A percentile compares a stretch with the other conserved stretches of the same genome.
These are phyloP conservation scores for Pelodiscus sinensis DNA, from an alignment of 2,113 vertebrate genomes.

Conservation along the genomic window DNA sequence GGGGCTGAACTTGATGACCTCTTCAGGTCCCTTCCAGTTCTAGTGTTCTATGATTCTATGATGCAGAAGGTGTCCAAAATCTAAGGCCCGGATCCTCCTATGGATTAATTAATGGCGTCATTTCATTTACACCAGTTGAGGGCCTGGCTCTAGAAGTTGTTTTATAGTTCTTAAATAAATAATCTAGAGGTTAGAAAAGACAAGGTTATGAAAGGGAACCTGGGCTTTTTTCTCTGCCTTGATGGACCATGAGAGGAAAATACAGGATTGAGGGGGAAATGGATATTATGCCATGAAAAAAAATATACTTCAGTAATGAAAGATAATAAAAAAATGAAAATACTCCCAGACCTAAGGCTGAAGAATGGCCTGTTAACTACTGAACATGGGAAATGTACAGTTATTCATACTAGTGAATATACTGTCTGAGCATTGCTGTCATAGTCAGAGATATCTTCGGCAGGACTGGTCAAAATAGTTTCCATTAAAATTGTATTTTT, in stretches of 20 bases:
- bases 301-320: neutral
- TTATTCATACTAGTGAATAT: neutral
- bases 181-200: neutral
- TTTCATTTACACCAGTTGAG: neutral
- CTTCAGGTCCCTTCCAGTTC: too few relatives aligned
- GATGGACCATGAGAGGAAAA: neutral
- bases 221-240: neutral
- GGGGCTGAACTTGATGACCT: too few relatives aligned
- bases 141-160: neutral
- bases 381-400: neutral
- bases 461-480: neutral
- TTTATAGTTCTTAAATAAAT: neutral
- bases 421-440: neutral
- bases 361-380: neutral
- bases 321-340: neutral
- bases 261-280: neutral
- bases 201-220: neutral
- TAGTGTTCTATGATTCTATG: too few relatives aligned
- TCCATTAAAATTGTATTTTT: neutral
- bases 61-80: neutral
- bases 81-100: neutral
- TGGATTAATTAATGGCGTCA: neutral
- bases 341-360: neutral
- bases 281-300: neutral
- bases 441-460: neutral